Percentiles rank a stretch among this genome's conserved stretches.
phyloP scores from a whole-genome alignment of 2,113 vertebrate genomes.

The Cnemophilus loriae region DNA sequence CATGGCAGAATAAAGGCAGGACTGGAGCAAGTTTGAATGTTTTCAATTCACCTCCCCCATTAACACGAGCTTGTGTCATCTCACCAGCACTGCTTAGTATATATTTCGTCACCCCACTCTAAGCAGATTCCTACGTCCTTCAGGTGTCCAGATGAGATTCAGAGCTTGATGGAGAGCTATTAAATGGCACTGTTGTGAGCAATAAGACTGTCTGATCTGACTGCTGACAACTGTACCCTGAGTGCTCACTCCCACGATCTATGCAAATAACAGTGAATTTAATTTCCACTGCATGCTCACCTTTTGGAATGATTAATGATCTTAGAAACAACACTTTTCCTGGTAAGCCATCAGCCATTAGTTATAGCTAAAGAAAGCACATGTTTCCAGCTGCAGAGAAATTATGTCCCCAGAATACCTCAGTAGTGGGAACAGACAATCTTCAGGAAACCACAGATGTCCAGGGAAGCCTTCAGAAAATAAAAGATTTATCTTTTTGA shows the following conservation, averaged over 20 bases:
- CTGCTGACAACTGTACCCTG: background rate
- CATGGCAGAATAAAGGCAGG: background rate
- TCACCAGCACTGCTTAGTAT: background rate
- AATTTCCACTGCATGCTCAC: background rate
- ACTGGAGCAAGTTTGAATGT: background rate
- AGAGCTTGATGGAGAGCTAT: background rate
- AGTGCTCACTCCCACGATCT: background rate
- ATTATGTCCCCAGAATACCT: background rate
- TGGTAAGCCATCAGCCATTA: background rate
- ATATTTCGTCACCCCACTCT: background rate
- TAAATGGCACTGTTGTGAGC: background rate
- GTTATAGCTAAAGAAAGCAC: background rate
- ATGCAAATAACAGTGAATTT: background rate
- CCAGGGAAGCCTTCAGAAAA: background rate
- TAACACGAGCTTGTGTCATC: background rate
- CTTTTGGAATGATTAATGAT: background rate
- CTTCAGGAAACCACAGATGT: background rate
- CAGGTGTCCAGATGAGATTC: background rate
- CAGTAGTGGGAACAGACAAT: background rate
- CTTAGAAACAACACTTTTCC: background rate
- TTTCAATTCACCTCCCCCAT: background rate
- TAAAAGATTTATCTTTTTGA: background rate
- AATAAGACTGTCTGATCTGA: background rate
- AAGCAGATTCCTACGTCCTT: background rate
- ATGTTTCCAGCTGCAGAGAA: background rate